phyloP scores from a whole-genome alignment of 2,797 vertebrate species.

The Heliangelus exortis region DNA sequence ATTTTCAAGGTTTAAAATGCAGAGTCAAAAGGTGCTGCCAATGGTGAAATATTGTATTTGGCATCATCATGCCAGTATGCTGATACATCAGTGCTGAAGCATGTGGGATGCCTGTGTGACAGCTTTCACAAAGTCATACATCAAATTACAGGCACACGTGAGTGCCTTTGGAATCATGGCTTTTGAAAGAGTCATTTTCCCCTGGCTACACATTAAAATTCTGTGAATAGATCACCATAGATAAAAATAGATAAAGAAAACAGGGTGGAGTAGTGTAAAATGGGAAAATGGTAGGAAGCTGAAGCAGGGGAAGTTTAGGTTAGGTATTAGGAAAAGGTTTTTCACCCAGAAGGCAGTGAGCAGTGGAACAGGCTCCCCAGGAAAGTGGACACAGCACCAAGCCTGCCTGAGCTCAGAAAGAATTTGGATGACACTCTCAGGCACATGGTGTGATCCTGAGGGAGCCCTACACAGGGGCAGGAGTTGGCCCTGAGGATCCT shows the following conservation, averaged over 20 bases:
- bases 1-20: constrained; percentile 8
- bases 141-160: background rate
- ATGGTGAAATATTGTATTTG: constrained; percentile 16
- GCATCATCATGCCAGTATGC: constrained; percentile 30
- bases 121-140: constrained; percentile 57
- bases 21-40: constrained; percentile 45
- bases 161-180: background rate
- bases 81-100: constrained; percentile 38
- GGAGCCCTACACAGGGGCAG: no score
- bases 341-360: no score
- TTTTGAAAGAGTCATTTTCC: constrained; percentile 21
- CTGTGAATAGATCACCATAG: background rate
- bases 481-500: no score
- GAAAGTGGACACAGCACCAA: no score
- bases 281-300: background rate
- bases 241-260: background rate
- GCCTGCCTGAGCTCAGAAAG: no score
- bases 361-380: no score
- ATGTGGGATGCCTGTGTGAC: constrained; percentile 38
- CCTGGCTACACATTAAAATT: background rate
- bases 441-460: no score
- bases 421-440: no score
- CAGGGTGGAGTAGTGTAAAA: background rate
- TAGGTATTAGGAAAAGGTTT: no score
- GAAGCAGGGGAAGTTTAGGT: no score